Evolutionary conservation across 2,888 invertebrate species (phyloP).

Genomic region (Cecidostiba fungosa): DNA sequence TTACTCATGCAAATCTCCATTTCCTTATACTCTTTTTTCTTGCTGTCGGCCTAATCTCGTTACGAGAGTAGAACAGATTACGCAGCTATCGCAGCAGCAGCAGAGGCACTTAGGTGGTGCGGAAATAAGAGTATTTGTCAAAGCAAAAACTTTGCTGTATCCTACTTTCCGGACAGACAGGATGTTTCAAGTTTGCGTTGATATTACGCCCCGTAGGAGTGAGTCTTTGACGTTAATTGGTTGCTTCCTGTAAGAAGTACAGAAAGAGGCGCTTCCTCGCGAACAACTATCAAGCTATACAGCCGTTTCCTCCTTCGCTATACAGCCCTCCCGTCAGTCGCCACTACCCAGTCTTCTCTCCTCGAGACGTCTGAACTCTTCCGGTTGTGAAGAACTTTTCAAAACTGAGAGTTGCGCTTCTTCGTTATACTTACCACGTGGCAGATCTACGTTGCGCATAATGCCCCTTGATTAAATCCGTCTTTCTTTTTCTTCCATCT

Average conservation of each 20-base stretch:
- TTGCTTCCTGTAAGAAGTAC: constrained; percentile 39
- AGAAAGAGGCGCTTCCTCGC: constrained; percentile 12
- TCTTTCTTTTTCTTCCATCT: constrained; percentile 15
- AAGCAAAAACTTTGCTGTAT: constrained; percentile 36
- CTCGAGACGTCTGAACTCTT: neutral
- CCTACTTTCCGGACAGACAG: neutral
- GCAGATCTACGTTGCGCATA: constrained; percentile 25
- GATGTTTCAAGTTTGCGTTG: constrained; percentile 45
- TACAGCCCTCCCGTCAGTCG: neutral
- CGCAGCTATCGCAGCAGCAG: neutral
- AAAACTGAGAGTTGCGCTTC: neutral
- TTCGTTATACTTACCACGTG: neutral
- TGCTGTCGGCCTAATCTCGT: neutral
- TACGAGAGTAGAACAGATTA: constrained; percentile 32
- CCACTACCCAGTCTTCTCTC: neutral
- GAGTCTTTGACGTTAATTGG: constrained; percentile 57
- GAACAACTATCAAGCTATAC: constrained; percentile 11
- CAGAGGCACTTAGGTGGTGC: neutral
- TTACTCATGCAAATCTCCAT: too few species aligned
- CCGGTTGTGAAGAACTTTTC: neutral
- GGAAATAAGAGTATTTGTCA: constrained; percentile 53
- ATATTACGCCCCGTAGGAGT: constrained; percentile 43
- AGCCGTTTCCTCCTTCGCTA: neutral
- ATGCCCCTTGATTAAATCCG: constrained; percentile 50
- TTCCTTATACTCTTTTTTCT: too few species aligned